phyloP scores from a whole-genome alignment of 2,113 vertebrate species.

The Neoarius graeffei region DNA sequence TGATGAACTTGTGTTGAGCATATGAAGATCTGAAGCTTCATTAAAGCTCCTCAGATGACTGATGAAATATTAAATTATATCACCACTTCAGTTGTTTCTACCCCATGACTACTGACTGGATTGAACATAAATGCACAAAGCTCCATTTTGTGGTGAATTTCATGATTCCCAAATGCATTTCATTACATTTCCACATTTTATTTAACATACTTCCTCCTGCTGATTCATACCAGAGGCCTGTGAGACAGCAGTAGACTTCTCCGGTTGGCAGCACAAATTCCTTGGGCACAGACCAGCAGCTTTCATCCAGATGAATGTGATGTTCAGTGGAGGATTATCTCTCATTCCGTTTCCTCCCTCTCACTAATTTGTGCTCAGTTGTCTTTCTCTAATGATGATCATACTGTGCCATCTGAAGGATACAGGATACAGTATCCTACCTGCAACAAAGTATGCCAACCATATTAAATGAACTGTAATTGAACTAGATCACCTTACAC shows the following conservation, averaged over 20 bases:
- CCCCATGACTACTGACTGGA: not conserved
- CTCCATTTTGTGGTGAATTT: not conserved
- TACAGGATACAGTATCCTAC: not conserved
- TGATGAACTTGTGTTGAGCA: not conserved
- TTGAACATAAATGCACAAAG: not conserved
- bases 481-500: constrained; percentile 5
- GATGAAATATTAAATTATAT: not conserved
- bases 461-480: not conserved
- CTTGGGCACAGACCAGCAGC: constrained; percentile 15
- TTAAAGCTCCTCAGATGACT: not conserved
- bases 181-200: constrained; percentile 20
- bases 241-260: constrained; percentile 7
- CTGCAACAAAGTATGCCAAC: not conserved
- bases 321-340: constrained; percentile 28
- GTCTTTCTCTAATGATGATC: not conserved
- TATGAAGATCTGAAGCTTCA: not conserved
- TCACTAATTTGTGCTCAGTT: not conserved
- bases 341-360: constrained; percentile 6
- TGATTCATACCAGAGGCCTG: constrained; percentile 39
- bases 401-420: not conserved
- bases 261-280: constrained; percentile 31
- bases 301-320: not conserved
- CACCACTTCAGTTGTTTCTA: not conserved
- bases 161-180: not conserved
- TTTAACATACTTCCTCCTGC: constrained; percentile 33